Evolutionary conservation across 2,888 invertebrate species (phyloP), one percentile per base, ranked within the genome.

Genomic region (Microdon myrmicae): DNA sequence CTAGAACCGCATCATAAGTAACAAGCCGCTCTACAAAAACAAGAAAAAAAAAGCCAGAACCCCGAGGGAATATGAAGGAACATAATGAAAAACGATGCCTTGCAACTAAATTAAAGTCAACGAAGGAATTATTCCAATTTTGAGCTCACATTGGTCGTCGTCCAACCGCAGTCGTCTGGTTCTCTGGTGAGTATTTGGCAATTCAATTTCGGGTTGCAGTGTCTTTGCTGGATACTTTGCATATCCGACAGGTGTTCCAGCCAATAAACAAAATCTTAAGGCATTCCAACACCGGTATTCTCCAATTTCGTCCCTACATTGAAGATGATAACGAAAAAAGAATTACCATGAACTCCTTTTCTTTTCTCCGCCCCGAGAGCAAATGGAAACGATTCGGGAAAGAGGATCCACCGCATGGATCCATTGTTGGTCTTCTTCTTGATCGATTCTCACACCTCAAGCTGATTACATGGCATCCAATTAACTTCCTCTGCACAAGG

Each of bases 241-340:
- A 64, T 64, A 58, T 58, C 41, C 51, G 64, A 64, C 64, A 64
- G 64, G 64, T 64, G 64, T 64, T 64, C 64, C 51, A 53, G 8
- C 20, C 43, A 43, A 10, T 20, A 32, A 31, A 34, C 3, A 3
- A 9, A 39, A 34, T 43, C 49, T 26, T 56, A 56, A 64, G 58
- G n/a, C n/a, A n/a, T n/a, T n/a, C n/a, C n/a, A n/a, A n/a, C n/a
- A n/a, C n/a, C n/a, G n/a, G n/a, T n/a, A n/a, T n/a, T n/a, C n/a
- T n/a, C n/a, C n/a, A n/a, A n/a, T n/a, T n/a, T n/a, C n/a, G n/a
- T n/a, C n/a, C n/a, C n/a, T n/a, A n/a, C n/a, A n/a, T n/a, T n/a
- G n/a, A n/a, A n/a, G n/a, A n/a, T n/a, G n/a, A n/a, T n/a, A n/a
- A n/a, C n/a, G n/a, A n/a, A n/a, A n/a, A n/a, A n/a, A n/a, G n/a